These are phyloP conservation scores for Myopa tessellatipennis DNA, from an alignment of 2,888 invertebrate genomes.

Conservation along the genomic window DNA sequence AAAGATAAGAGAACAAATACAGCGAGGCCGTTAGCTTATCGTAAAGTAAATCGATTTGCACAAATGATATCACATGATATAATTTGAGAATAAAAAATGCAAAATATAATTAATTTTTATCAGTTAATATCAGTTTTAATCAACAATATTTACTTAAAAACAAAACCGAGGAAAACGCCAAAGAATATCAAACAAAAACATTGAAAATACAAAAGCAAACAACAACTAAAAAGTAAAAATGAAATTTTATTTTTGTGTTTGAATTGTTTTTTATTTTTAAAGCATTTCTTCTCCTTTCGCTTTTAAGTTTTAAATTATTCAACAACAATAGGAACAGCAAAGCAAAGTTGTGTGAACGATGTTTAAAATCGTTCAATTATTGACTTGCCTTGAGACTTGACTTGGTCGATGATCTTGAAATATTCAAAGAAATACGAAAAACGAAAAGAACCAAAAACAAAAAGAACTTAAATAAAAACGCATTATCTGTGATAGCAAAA, in stretches of 20 bases:
- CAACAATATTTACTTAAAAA: no score
- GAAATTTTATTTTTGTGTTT: background rate
- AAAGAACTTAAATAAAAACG: background rate
- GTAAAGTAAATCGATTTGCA: no score
- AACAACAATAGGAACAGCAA: conserved; percentile 5
- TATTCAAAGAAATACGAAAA: conserved; percentile 1
- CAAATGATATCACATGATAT: no score
- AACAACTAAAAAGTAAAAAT: background rate
- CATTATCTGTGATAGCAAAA: background rate
- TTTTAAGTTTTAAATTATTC: background rate
- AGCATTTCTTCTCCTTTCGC: background rate
- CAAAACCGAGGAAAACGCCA: no score
- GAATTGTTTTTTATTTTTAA: background rate
- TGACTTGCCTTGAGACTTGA: conserved; percentile 31
- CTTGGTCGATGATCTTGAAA: conserved; percentile 37
- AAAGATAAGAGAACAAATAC: background rate
- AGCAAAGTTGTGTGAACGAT: background rate
- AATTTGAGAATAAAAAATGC: no score
- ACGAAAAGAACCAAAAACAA: background rate
- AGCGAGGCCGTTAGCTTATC: no score
- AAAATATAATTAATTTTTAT: no score
- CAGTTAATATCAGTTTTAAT: no score
- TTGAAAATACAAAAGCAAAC: background rate
- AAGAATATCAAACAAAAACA: background rate
- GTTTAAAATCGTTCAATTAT: background rate